Evolutionary conservation across 2,113 vertebrate species (phyloP).

Genomic region (Panurus biarmicus): DNA sequence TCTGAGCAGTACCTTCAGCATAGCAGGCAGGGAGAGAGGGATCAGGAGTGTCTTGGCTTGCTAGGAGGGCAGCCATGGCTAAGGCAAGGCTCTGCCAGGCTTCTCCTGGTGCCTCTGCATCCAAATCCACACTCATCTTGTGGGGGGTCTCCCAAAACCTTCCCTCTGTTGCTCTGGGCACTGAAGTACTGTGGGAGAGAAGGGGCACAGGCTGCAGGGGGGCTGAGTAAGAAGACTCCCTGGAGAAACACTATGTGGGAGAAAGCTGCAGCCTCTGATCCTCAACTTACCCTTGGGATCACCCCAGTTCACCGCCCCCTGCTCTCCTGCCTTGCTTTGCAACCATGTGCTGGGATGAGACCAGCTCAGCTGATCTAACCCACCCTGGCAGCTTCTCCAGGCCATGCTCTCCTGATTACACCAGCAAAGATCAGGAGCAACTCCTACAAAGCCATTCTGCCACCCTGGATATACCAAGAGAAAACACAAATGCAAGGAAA

Average conservation of each 20-base stretch:
- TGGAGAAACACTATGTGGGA: background rate
- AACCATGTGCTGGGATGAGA: background rate
- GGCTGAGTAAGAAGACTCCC: background rate
- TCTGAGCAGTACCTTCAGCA: background rate
- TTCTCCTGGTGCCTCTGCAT: background rate
- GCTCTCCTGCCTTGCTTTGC: background rate
- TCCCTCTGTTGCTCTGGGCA: background rate
- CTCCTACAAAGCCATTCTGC: background rate
- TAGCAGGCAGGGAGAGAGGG: background rate
- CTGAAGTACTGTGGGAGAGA: background rate
- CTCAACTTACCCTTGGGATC: fast-evolving
- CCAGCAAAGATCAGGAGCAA: background rate
- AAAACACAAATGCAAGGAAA: background rate
- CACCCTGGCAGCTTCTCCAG: background rate
- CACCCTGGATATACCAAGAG: background rate
- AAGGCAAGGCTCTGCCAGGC: background rate
- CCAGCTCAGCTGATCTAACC: background rate
- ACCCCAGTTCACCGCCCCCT: background rate
- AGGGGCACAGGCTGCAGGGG: background rate
- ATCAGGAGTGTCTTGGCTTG: background rate
- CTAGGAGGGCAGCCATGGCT: background rate
- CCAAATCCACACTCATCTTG: background rate
- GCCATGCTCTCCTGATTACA: background rate
- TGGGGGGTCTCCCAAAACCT: background rate
- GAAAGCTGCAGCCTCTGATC: background rate